phyloP scores from a whole-genome alignment of 2,797 vertebrate genomes.

The Monodelphis domestica region DNA sequence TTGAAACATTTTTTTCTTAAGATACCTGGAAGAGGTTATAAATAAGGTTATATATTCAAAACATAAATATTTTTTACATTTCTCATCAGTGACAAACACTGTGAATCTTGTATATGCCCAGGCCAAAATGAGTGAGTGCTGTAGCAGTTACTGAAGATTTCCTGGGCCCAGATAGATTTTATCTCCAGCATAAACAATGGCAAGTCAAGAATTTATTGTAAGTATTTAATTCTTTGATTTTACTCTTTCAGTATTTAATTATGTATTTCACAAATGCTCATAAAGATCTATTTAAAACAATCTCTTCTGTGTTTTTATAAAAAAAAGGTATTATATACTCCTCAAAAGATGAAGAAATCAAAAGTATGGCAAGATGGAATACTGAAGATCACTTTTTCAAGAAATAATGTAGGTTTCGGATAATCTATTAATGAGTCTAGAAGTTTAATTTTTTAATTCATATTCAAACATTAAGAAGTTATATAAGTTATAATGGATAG shows the following conservation, averaged over 20 bases:
- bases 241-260: neutral
- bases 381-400: conserved; percentile 78
- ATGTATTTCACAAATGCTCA: neutral
- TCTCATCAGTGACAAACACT: conserved; percentile 5
- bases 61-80: neutral
- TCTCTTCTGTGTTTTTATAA: conserved; percentile 25
- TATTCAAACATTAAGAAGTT: conserved; percentile 4
- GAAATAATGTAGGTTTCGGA: conserved; percentile 83
- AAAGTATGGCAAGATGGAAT: conserved; percentile 89
- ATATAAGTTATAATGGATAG: neutral
- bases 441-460: neutral
- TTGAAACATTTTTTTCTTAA: no score
- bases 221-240: conserved; percentile 73
- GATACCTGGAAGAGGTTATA: neutral
- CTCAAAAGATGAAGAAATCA: conserved; percentile 88
- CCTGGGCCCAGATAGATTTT: conserved; percentile 10
- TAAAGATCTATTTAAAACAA: neutral
- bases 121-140: neutral
- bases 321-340: conserved; percentile 87
- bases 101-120: neutral
- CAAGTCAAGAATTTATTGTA: conserved; percentile 84
- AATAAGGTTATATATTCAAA: neutral
- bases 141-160: conserved; percentile 50
- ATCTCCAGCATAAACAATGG: conserved; percentile 77
- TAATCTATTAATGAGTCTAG: neutral